Base-by-base conservation (phyloP, 2,797 vertebrate genomes). In the Amblyopsis hoosieri region DNA sequence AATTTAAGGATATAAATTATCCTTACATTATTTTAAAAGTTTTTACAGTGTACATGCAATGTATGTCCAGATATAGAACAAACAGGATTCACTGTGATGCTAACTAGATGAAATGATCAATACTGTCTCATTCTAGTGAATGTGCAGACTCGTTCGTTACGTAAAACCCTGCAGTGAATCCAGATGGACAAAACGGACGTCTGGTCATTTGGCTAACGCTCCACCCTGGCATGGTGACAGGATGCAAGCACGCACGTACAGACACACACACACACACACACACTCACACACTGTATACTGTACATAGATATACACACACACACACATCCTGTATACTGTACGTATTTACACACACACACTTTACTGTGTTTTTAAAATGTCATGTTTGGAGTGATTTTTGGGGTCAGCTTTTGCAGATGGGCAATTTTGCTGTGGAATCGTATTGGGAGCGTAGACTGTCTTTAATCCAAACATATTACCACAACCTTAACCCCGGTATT, bases 131-230 rank as follows among this genome's bases (percentile, higher is more conserved):
- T 60, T 78, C 78, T 82, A 67, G 80, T 74, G 80, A 76, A 72
- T 66, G 58, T 57, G 63, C 60, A n/a, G 0, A 8, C 33, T 37
- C 1, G 3, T 4, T 29, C 3, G 67, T 82, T 80, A 79, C 46
- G 71, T 74, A 79, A 83, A 76, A 51, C 61, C 76, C 7, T 11
- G 61, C 66, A 72, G 72, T 78, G 72, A 74, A 67, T 75, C 82
- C 81, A 78, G 79, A 82, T 83, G 77, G 82, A 78, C 62, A 45
- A 2, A 2, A 60, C 55, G 10, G 13, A 60, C 57, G 69, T 62
- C 56, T 59, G 51, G 56, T 64, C 54, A 49, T 76, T 79, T 33
- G 46, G 60, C 65, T 33, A 56, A 37, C 65, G 78, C 57, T 71
- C 46, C 53, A 71, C 37, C 12, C 12, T 17, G 57, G 45, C 59